Conservation (phyloP, 2,797 vertebrate genomes). For the Cercopithecus petaurista region DNA sequence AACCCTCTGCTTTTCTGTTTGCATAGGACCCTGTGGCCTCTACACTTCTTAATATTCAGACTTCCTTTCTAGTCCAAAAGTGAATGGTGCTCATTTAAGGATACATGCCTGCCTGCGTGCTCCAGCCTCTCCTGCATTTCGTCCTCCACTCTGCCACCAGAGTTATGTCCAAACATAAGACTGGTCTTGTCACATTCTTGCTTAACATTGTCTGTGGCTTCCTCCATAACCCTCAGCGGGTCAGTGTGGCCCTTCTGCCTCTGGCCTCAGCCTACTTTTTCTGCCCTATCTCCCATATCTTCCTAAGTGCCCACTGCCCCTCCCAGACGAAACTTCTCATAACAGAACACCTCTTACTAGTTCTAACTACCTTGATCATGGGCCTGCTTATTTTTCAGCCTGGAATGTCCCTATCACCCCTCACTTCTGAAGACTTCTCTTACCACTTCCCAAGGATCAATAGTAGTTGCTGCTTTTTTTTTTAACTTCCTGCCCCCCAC, state of each 20-base stretch:
- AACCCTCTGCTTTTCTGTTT: neutral
- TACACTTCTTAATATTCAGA: neutral
- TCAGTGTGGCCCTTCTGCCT: neutral
- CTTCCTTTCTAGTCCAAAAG: neutral
- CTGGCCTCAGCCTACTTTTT: neutral
- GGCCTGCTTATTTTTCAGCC: neutral
- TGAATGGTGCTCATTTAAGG: neutral
- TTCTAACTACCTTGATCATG: neutral
- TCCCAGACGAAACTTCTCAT: neutral
- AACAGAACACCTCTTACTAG: neutral
- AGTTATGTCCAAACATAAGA: neutral
- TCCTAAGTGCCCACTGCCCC: neutral
- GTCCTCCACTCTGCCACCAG: neutral
- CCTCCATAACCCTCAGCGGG: neutral
- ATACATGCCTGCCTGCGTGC: neutral
- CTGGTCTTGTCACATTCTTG: neutral
- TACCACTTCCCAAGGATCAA: neutral
- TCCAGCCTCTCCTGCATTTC: neutral
- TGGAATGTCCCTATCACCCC: neutral
- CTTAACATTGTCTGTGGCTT: constrained; percentile 30
- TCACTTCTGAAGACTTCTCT: neutral
- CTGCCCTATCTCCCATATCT: neutral
- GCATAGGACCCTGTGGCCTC: neutral
- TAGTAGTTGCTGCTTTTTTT: neutral
- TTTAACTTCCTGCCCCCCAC: too few relatives aligned